phyloP scores from a whole-genome alignment of 2,797 vertebrate species.

The Hypotaenidia philippensis region DNA sequence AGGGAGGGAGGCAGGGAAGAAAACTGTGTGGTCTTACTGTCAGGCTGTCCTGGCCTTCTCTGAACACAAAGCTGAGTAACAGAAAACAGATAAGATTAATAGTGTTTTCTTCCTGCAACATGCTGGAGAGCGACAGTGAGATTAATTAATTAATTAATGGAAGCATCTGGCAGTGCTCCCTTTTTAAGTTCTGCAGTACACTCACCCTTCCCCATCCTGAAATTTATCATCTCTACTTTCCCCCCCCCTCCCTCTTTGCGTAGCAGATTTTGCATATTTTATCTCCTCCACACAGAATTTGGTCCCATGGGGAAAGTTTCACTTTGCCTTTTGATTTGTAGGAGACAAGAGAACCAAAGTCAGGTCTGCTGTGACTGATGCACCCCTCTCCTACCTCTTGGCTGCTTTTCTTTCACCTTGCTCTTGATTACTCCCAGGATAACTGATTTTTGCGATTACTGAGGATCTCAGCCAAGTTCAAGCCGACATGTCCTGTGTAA shows the following conservation, averaged over 20 bases:
- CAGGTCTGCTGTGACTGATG: background rate
- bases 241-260: rapidly evolving
- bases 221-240: background rate
- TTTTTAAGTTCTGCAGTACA: background rate
- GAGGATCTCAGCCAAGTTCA: conserved; percentile 13
- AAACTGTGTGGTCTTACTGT: conserved; percentile 77
- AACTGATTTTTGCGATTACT: background rate
- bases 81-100: conserved; percentile 82
- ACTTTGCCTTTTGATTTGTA: background rate
- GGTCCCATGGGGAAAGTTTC: background rate
- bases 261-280: background rate
- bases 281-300: background rate
- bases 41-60: conserved; percentile 76
- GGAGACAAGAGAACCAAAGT: background rate
- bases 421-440: background rate
- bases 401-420: conserved; percentile 29
- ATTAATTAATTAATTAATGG: conserved; percentile 72
- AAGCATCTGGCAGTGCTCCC: conserved; percentile 49
- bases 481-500: background rate
- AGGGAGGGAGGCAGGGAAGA: conserved; percentile 49
- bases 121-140: conserved; percentile 66
- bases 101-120: conserved; percentile 63
- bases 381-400: background rate
- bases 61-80: conserved; percentile 68
- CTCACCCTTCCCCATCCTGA: background rate